A percentile compares a stretch with the other conserved stretches of the same genome.
phyloP scores from a whole-genome alignment of 2,888 invertebrate species.

The Drosophila infuscata region DNA sequence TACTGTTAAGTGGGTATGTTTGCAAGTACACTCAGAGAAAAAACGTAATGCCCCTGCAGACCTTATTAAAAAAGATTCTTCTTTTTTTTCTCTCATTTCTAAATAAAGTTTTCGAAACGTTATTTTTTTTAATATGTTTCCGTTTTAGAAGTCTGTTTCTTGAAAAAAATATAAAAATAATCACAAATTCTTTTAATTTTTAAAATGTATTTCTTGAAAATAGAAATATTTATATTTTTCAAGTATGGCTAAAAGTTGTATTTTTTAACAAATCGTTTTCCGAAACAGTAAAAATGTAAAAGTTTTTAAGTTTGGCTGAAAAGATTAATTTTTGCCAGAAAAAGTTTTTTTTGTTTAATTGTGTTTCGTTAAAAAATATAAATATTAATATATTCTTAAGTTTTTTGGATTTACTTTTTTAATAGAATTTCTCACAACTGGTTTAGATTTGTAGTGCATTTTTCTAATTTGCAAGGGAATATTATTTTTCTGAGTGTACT shows the following conservation, averaged over 20 bases:
- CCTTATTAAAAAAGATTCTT: not conserved
- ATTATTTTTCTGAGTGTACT: slow-evolving; percentile 6
- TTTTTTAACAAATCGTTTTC: not conserved
- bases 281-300: not conserved
- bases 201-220: no score
- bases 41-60: not conserved
- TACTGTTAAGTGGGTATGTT: not conserved
- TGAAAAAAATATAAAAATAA: not conserved
- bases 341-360: no score
- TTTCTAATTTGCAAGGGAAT: not conserved
- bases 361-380: not conserved
- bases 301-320: not conserved
- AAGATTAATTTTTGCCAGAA: no score
- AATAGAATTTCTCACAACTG: not conserved
- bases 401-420: not conserved
- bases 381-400: not conserved
- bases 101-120: not conserved
- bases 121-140: not conserved
- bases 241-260: not conserved
- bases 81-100: not conserved
- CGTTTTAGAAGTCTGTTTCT: not conserved
- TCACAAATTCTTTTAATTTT: no score
- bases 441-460: not conserved
- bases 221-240: not conserved
- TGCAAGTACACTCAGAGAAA: slow-evolving; percentile 20